These are phyloP conservation scores for Lordiphosa collinella DNA, from an alignment of 1,140 invertebrate genomes.

Conservation along the genomic window DNA sequence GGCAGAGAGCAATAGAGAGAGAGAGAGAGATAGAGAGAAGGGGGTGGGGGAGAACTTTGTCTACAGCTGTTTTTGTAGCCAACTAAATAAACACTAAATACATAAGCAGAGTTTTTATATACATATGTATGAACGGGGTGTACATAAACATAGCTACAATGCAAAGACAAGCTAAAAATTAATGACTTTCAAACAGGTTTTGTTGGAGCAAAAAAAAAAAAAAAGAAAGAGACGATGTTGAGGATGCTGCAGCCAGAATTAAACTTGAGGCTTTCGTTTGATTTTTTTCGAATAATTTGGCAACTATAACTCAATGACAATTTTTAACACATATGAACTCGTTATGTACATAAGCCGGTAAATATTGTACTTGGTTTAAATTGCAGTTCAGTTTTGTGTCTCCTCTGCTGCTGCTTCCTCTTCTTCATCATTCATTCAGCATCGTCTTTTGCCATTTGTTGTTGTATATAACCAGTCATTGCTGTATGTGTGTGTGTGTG, in stretches of 20 bases:
- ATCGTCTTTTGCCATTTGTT: constrained; percentile 39
- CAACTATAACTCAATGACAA: too few species aligned
- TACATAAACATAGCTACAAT: constrained; percentile 46
- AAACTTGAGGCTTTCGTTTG: too few species aligned
- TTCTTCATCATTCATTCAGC: constrained; percentile 20
- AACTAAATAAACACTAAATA: constrained; percentile 46
- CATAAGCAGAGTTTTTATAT: constrained; percentile 14
- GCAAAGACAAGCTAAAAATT: constrained; percentile 53
- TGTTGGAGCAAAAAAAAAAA: constrained; percentile 14
- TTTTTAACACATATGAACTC: too few species aligned
- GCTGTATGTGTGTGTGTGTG: constrained; percentile 20
- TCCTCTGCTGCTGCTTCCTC: constrained; percentile 27
- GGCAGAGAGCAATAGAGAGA: too few species aligned
- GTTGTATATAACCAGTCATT: constrained; percentile 45
- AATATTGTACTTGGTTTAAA: constrained; percentile 17
- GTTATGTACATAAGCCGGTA: too few species aligned
- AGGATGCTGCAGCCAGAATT: constrained; percentile 23
- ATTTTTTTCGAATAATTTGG: too few species aligned
- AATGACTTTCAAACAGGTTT: constrained; percentile 72
- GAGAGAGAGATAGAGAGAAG: background rate
- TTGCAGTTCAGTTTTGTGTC: constrained; percentile 31
- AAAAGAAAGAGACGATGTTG: constrained; percentile 30
- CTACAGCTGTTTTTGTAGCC: constrained; percentile 23
- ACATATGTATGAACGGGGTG: background rate
- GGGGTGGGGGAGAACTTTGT: too few species aligned